A percentile compares a stretch with the other conserved stretches of the same genome.
Conservation (phyloP, 37 sponge, comb jelly and placozoan genomes). For the Crambe crambe region DNA sequence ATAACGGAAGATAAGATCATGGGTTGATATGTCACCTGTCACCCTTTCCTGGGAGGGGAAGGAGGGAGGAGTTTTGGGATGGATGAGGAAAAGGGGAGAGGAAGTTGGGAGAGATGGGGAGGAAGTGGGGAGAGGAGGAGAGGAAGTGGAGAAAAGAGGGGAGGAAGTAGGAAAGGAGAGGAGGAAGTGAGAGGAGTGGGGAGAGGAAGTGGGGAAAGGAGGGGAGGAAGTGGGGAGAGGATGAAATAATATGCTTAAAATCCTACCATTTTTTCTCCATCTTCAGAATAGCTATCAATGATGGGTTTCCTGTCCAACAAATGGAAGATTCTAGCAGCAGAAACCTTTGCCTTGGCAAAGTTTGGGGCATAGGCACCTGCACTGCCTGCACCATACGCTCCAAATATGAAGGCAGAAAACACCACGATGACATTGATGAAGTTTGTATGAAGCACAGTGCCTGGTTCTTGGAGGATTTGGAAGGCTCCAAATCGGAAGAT, state of each 20-base stretch:
- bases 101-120: too few species aligned
- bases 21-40: conserved; percentile 37
- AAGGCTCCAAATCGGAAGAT: conserved; percentile 79
- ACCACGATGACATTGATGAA: conserved; percentile 66
- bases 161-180: too few species aligned
- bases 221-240: background rate
- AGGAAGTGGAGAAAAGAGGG: too few species aligned
- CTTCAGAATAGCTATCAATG: conserved; percentile 73
- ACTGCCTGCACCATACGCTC: conserved; percentile 73
- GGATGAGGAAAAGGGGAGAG: too few species aligned
- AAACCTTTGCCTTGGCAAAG: conserved; percentile 73
- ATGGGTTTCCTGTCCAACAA: conserved; percentile 58
- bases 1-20: conserved; percentile 77
- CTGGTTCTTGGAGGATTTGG: conserved; percentile 23
- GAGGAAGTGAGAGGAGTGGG: too few species aligned
- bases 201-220: background rate
- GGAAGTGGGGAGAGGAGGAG: too few species aligned
- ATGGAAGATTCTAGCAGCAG: conserved; percentile 77
- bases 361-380: conserved; percentile 81
- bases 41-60: conserved; percentile 50
- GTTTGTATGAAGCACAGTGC: background rate
- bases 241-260: background rate
- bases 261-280: conserved; percentile 55
- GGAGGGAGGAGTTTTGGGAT: background rate
- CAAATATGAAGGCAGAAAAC: conserved; percentile 78